Conservation (phyloP, 2,113 vertebrate genomes). For the Coptodon bakossiorum region DNA sequence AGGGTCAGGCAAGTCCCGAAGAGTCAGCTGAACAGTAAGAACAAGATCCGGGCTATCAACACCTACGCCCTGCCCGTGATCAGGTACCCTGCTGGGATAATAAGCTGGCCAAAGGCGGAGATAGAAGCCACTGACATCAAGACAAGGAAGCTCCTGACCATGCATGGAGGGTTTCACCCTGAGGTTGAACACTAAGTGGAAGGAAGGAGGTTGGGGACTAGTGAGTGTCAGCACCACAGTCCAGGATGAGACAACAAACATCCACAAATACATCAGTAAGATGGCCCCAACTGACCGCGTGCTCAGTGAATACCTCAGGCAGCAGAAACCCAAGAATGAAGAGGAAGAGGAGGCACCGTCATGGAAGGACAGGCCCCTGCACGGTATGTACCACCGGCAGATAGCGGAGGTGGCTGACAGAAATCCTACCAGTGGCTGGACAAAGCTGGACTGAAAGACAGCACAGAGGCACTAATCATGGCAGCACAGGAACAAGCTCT, state of each 20-base stretch:
- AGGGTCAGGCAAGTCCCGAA: background rate
- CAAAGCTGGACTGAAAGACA: background rate
- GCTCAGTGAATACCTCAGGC: background rate
- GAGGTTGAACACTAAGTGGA: background rate
- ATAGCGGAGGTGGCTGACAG: background rate
- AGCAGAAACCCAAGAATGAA: background rate
- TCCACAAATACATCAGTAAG: accelerated
- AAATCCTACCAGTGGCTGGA: accelerated
- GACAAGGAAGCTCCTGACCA: accelerated
- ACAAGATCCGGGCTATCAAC: background rate
- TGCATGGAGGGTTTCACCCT: background rate
- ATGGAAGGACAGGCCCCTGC: background rate
- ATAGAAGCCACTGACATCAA: background rate
- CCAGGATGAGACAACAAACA: accelerated
- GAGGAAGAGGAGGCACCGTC: accelerated
- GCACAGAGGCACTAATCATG: background rate
- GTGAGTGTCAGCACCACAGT: accelerated
- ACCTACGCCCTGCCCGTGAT: accelerated
- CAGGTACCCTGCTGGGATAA: accelerated
- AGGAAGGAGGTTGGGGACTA: background rate
- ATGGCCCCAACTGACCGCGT: accelerated
- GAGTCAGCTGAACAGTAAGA: background rate
- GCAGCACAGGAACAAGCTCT: accelerated
- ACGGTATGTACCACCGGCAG: accelerated
- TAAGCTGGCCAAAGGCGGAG: accelerated